Percentiles rank a stretch among this genome's conserved stretches.
Evolutionary conservation across 1,140 invertebrate genomes (phyloP).

Genomic region (Pararge aegeria): DNA sequence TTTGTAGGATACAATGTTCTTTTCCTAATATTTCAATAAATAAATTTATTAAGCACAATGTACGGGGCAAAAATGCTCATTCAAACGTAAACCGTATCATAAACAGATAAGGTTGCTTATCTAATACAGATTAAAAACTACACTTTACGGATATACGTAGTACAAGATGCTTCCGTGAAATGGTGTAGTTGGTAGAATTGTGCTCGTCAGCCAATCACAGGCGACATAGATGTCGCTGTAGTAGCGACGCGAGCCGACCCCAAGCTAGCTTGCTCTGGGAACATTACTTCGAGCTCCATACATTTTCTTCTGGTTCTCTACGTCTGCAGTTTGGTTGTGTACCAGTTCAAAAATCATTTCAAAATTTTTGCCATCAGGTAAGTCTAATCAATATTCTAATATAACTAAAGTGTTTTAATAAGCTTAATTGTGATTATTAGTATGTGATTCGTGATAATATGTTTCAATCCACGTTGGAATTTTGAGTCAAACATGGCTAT

Average conservation of each 20-base stretch:
- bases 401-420: slow-evolving; percentile 57
- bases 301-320: slow-evolving; percentile 80
- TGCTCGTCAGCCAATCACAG: slow-evolving; percentile 53
- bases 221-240: slow-evolving; percentile 64
- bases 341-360: slow-evolving; percentile 78
- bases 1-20: slow-evolving; percentile 37
- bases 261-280: slow-evolving; percentile 75
- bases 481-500: slow-evolving; percentile 79
- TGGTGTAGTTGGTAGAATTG: slow-evolving; percentile 56
- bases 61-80: slow-evolving; percentile 37
- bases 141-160: slow-evolving; percentile 76
- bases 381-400: slow-evolving; percentile 70
- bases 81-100: slow-evolving; percentile 26
- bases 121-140: slow-evolving; percentile 11
- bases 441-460: slow-evolving; percentile 52
- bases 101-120: slow-evolving; percentile 34
- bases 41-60: slow-evolving; percentile 64
- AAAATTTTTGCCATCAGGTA: slow-evolving; percentile 80
- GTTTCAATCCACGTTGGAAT: slow-evolving; percentile 78
- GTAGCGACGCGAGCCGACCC: slow-evolving; percentile 74
- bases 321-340: slow-evolving; percentile 78
- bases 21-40: slow-evolving; percentile 44
- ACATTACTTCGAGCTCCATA: slow-evolving; percentile 80
- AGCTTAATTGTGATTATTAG: slow-evolving; percentile 54
- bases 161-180: slow-evolving; percentile 49